phyloP scores from a whole-genome alignment of 2,888 invertebrate genomes.

The Drosophila multiciliata region DNA sequence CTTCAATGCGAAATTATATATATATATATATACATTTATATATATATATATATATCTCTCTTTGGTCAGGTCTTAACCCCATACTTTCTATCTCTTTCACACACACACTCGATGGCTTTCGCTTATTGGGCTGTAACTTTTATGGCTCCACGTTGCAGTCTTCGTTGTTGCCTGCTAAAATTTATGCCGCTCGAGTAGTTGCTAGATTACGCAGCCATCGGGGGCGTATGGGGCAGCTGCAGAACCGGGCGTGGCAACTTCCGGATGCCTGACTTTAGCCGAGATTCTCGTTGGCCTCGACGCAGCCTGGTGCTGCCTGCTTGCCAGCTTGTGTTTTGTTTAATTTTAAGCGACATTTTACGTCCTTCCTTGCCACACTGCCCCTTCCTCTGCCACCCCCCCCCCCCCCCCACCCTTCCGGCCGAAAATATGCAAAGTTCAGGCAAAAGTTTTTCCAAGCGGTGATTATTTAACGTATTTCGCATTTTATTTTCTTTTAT shows the following conservation, averaged over 20 bases:
- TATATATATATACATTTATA: constrained; percentile 1
- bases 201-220: constrained; percentile 60
- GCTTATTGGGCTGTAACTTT: constrained; percentile 66
- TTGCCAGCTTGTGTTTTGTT: constrained; percentile 69
- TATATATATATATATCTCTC: constrained; percentile 35
- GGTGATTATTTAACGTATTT: constrained; percentile 64
- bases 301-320: constrained; percentile 17
- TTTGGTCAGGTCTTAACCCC: constrained; percentile 49
- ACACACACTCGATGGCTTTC: not conserved
- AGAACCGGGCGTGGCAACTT: constrained; percentile 39
- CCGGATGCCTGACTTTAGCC: constrained; percentile 64
- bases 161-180: constrained; percentile 49
- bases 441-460: constrained; percentile 62
- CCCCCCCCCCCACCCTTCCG: not conserved
- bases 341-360: constrained; percentile 71
- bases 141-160: constrained; percentile 66
- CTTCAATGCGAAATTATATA: constrained; percentile 64
- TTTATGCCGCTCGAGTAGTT: constrained; percentile 76
- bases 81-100: constrained; percentile 11
- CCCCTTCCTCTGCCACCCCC: not conserved
- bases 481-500: constrained; percentile 28
- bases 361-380: constrained; percentile 16
- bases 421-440: constrained; percentile 41
- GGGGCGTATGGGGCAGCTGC: constrained; percentile 4
- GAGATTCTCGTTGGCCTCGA: constrained; percentile 52